Evolutionary conservation across 2,113 vertebrate genomes (phyloP).

Genomic region (Cyprinodon tularosa): DNA sequence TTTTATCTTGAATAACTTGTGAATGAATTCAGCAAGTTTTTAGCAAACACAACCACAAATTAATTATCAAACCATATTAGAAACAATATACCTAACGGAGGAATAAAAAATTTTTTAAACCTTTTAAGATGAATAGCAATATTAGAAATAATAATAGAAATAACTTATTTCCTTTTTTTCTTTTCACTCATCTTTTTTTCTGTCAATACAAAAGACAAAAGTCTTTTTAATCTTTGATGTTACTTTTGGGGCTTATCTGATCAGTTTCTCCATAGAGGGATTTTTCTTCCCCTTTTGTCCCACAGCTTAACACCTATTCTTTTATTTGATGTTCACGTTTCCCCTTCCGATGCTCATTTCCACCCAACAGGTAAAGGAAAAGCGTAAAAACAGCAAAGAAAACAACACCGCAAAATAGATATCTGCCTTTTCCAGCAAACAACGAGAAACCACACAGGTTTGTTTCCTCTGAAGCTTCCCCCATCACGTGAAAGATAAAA

Average conservation of each 20-base stretch:
- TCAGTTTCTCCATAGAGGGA: constrained; percentile 35
- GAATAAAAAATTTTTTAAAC: background rate
- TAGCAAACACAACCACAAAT: background rate
- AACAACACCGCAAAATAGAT: constrained; percentile 52
- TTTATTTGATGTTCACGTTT: constrained; percentile 38
- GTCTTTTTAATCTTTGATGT: background rate
- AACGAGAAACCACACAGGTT: constrained; percentile 54
- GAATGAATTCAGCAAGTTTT: background rate
- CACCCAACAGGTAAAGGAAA: constrained; percentile 57
- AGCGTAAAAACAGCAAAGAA: constrained; percentile 59
- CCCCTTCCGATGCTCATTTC: constrained; percentile 60
- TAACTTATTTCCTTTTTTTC: background rate
- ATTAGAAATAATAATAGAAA: no score
- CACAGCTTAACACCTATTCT: constrained; percentile 24
- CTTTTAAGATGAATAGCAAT: no score
- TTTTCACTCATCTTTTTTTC: background rate
- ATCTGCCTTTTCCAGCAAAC: constrained; percentile 75
- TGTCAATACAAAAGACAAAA: background rate
- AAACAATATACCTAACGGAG: background rate
- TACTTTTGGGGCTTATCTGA: background rate
- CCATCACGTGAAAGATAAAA: constrained; percentile 63
- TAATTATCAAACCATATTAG: background rate
- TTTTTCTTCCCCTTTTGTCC: constrained; percentile 18
- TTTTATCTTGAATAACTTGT: background rate
- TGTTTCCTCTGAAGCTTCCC: constrained; percentile 69